These are phyloP conservation scores for Nilaparvata lugens DNA, from an alignment of 1,140 invertebrate genomes.

Conservation along the genomic window DNA sequence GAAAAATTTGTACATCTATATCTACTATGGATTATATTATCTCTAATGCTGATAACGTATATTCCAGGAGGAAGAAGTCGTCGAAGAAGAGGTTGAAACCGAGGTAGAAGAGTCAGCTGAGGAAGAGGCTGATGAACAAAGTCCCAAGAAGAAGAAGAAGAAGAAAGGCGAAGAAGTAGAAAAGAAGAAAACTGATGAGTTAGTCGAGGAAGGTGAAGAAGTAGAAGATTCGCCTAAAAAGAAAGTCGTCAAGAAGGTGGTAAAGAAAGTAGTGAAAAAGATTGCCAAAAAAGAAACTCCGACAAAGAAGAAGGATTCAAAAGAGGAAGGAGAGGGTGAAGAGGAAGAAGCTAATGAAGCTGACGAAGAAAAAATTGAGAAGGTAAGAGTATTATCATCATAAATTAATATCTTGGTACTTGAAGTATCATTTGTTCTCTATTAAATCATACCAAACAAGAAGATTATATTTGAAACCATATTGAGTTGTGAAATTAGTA, in stretches of 20 bases:
- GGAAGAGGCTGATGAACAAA: not conserved
- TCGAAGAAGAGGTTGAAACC: not conserved
- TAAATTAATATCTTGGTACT: too few species aligned
- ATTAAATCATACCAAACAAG: too few species aligned
- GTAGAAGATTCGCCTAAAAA: not conserved
- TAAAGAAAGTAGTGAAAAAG: constrained; percentile 6
- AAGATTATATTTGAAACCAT: too few species aligned
- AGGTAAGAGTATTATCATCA: too few species aligned
- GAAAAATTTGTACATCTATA: too few species aligned
- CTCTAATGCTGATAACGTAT: too few species aligned
- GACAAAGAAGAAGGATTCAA: constrained; percentile 12
- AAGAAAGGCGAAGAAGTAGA: too few species aligned
- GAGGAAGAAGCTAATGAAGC: not conserved
- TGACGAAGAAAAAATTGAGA: not conserved
- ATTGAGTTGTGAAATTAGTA: too few species aligned
- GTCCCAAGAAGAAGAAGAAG: not conserved
- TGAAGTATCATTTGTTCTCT: too few species aligned
- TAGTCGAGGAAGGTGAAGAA: constrained; percentile 10
- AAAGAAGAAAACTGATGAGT: not conserved
- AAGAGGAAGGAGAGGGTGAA: constrained; percentile 9
- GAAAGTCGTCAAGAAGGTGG: constrained; percentile 5
- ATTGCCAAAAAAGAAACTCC: not conserved
- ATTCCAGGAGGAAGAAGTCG: not conserved
- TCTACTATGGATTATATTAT: too few species aligned
- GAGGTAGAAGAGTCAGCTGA: not conserved